Percentiles rank a stretch among this genome's conserved stretches.
phyloP scores from a whole-genome alignment of 1,140 invertebrate species.

The Drosophila ohnishii region DNA sequence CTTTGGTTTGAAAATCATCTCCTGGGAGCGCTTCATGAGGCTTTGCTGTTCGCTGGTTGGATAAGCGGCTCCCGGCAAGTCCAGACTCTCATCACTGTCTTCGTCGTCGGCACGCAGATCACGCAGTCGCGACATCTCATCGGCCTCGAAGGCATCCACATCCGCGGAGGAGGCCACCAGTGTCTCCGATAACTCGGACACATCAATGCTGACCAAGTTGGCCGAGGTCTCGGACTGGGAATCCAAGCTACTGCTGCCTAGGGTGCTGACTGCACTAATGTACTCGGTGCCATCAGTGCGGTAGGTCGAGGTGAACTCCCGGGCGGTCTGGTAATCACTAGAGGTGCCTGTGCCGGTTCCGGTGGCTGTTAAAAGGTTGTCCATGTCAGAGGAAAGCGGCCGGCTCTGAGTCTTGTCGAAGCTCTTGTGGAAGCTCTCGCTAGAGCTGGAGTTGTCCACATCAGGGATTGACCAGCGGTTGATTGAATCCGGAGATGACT shows the following conservation, averaged over 20 bases:
- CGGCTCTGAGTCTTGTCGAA: constrained; percentile 92
- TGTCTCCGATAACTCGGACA: constrained; percentile 95
- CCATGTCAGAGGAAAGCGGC: constrained; percentile 94
- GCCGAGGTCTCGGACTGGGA: constrained; percentile 95
- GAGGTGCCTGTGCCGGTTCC: constrained; percentile 84
- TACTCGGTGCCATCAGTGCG: constrained; percentile 90
- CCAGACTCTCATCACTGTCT: constrained; percentile 75
- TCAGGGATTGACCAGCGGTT: constrained; percentile 88
- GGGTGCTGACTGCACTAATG: constrained; percentile 89
- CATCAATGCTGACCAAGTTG: constrained; percentile 93
- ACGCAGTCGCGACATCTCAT: constrained; percentile 65
- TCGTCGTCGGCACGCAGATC: constrained; percentile 72
- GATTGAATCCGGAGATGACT: constrained; percentile 83
- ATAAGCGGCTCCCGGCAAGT: constrained; percentile 51
- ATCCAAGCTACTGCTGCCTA: constrained; percentile 86
- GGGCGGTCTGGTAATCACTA: constrained; percentile 95
- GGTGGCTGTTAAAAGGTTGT: constrained; percentile 85
- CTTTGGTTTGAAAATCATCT: constrained; percentile 93
- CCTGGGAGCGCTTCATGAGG: constrained; percentile 93
- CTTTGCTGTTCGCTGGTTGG: constrained; percentile 84
- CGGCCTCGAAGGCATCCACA: constrained; percentile 65
- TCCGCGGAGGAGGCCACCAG: constrained; percentile 91
- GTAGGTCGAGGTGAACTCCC: constrained; percentile 87
- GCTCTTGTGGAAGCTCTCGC: constrained; percentile 93
- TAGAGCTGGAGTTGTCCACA: constrained; percentile 93